phyloP scores from a whole-genome alignment of 2,113 vertebrate species.

The Anseranas semipalmata region DNA sequence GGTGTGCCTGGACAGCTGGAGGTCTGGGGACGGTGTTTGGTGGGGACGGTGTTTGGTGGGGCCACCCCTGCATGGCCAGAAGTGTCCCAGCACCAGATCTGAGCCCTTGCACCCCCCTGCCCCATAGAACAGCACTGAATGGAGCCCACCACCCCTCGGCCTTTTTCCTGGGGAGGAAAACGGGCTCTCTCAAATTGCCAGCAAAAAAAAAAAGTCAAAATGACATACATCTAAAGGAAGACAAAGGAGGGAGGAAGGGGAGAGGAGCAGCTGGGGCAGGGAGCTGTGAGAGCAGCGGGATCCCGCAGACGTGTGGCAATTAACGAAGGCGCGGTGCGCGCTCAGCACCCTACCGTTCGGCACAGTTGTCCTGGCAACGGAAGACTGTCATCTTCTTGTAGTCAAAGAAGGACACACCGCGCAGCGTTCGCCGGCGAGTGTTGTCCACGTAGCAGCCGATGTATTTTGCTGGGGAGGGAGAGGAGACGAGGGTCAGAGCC shows the following conservation, averaged over 20 bases:
- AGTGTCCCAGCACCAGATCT: accelerated
- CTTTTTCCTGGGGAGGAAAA: background rate
- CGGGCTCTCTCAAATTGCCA: background rate
- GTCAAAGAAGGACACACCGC: conserved; percentile 96
- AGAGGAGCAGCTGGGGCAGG: background rate
- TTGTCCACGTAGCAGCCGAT: conserved; percentile 92
- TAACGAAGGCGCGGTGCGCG: background rate
- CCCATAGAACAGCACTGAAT: background rate
- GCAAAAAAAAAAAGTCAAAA: background rate
- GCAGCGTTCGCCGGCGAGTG: conserved; percentile 87
- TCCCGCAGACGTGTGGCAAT: background rate
- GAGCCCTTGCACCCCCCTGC: background rate
- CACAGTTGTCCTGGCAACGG: conserved; percentile 99
- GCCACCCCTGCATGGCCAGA: background rate
- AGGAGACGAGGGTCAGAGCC: background rate
- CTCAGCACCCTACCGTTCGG: conserved; percentile 86
- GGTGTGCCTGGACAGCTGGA: background rate
- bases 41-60: background rate
- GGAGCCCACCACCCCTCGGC: background rate
- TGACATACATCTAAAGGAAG: background rate
- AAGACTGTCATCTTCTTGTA: conserved; percentile 99
- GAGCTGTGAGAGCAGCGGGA: background rate
- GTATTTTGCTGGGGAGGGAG: conserved; percentile 85
- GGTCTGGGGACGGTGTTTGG: background rate
- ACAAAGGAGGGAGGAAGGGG: background rate